Evolutionary conservation across 1,140 invertebrate genomes (phyloP).

Genomic region (honey bee (Apis mellifera)): Amel_HAv3.1 CM009945.2:7200501-7201000

Average conservation of each 20-base stretch:
- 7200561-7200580: conserved; percentile 1
- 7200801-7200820: no score
- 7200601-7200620: background rate
- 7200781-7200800: no score
- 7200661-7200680: conserved; percentile 5
- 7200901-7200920: background rate
- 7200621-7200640: background rate
- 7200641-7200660: background rate
- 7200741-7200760: background rate
- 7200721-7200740: no score
- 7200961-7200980: no score
- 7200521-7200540: background rate
- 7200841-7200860: no score
- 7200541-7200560: background rate
- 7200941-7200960: no score
- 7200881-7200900: no score
- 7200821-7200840: background rate
- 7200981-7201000: no score
- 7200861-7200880: background rate
- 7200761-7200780: background rate
- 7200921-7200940: no score
- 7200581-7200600: background rate
- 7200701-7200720: background rate
- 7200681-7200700: conserved; percentile 20
- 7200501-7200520: background rate